A percentile compares a stretch with the other conserved stretches of the same genome.
phyloP scores from a whole-genome alignment of 2,888 invertebrate species.

The Nomada hirtipes region DNA sequence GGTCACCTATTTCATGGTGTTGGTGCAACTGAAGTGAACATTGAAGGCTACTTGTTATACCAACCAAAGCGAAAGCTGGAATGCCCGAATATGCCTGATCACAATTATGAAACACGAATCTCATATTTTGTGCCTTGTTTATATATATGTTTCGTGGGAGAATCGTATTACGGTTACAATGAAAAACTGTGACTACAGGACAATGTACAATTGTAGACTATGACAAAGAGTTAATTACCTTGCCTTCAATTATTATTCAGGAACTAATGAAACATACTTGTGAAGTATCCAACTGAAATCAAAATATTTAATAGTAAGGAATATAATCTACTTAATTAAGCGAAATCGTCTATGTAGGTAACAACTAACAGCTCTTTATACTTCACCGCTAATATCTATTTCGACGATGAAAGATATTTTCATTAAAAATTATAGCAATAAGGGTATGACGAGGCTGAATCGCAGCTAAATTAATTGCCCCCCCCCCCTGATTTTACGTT shows the following conservation, averaged over 20 bases:
- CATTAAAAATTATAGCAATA: neutral
- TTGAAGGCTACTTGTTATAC: neutral
- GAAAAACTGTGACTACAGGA: constrained; percentile 20
- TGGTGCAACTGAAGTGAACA: constrained; percentile 92
- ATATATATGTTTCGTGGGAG: neutral
- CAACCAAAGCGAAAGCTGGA: constrained; percentile 8
- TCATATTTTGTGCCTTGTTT: constrained; percentile 12
- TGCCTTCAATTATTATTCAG: constrained; percentile 12
- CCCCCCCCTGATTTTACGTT: no score
- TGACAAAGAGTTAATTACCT: neutral
- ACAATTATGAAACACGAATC: constrained; percentile 19
- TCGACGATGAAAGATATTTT: neutral
- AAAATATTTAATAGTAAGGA: neutral
- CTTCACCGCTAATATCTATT: neutral
- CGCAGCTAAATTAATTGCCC: neutral
- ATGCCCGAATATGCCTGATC: constrained; percentile 19
- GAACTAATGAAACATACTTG: neutral
- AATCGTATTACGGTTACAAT: neutral
- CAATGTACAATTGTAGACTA: constrained; percentile 17
- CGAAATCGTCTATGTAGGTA: no score
- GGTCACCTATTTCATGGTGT: constrained; percentile 96
- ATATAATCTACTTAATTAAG: neutral
- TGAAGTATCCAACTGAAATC: neutral
- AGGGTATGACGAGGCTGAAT: neutral
- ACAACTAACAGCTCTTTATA: neutral